A percentile compares a stretch with the other conserved stretches of the same genome.
These are phyloP conservation scores for Anhinga anhinga DNA, from an alignment of 2,113 vertebrate genomes.

Conservation along the genomic window DNA sequence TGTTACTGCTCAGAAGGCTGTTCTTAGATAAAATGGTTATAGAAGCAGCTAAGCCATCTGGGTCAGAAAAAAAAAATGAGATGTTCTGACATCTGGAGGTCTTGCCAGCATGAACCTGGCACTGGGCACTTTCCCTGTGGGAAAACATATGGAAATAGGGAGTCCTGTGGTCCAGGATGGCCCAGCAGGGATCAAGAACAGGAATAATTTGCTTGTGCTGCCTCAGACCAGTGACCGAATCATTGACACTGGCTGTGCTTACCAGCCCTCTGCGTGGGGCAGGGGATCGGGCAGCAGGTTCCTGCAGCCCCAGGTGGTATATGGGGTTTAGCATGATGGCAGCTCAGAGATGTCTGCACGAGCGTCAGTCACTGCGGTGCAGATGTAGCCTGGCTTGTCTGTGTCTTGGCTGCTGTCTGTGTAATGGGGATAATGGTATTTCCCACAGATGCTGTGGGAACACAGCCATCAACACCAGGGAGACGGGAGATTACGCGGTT, in stretches of 20 bases:
- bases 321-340: rapidly evolving
- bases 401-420: not conserved
- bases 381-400: not conserved
- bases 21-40: not conserved
- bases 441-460: not conserved
- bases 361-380: rapidly evolving
- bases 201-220: not conserved
- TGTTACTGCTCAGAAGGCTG: not conserved
- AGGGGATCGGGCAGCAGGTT: not conserved
- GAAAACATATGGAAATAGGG: not conserved
- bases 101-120: not conserved
- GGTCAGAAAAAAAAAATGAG: not conserved
- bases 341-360: rapidly evolving
- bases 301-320: not conserved
- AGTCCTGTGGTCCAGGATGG: not conserved
- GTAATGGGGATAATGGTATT: not conserved
- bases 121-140: not conserved
- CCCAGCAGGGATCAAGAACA: not conserved
- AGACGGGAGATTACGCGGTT: not conserved
- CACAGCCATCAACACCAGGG: not conserved
- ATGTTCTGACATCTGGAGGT: not conserved
- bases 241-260: not conserved
- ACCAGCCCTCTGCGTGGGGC: not conserved
- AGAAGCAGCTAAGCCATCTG: not conserved
- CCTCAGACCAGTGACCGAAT: not conserved